Evolutionary conservation across 2,113 vertebrate species (phyloP).

Genomic region (Paedocypris sp.): DNA sequence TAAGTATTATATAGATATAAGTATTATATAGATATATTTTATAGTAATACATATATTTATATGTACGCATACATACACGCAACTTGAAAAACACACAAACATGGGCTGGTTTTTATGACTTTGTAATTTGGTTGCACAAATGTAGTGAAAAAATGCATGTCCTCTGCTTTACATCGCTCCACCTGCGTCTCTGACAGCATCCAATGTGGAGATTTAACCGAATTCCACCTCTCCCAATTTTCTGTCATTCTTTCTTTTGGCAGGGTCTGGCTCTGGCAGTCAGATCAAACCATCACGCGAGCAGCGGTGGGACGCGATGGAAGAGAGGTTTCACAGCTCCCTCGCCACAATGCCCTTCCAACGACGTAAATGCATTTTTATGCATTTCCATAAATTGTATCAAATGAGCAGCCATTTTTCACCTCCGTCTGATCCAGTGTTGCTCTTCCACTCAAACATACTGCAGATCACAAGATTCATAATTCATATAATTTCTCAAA

Average conservation of each 20-base stretch:
- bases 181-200: neutral
- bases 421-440: constrained; percentile 37
- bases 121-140: no score
- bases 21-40: no score
- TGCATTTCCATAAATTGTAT: constrained; percentile 59
- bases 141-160: no score
- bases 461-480: no score
- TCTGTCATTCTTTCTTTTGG: constrained; percentile 22
- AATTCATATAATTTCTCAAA: no score
- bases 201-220: neutral
- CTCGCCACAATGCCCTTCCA: constrained; percentile 46
- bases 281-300: constrained; percentile 39
- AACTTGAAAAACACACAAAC: no score
- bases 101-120: no score
- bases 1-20: no score
- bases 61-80: no score
- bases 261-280: constrained; percentile 42
- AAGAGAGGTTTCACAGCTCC: constrained; percentile 42
- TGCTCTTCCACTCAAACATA: constrained; percentile 47
- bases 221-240: constrained; percentile 9
- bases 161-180: no score
- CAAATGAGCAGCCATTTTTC: constrained; percentile 51
- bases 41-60: no score
- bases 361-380: constrained; percentile 56
- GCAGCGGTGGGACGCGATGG: constrained; percentile 34